Percentiles rank a stretch among this genome's conserved stretches.
Evolutionary conservation across 1,140 invertebrate genomes (phyloP).

Genomic region (Portunus trituberculatus): DNA sequence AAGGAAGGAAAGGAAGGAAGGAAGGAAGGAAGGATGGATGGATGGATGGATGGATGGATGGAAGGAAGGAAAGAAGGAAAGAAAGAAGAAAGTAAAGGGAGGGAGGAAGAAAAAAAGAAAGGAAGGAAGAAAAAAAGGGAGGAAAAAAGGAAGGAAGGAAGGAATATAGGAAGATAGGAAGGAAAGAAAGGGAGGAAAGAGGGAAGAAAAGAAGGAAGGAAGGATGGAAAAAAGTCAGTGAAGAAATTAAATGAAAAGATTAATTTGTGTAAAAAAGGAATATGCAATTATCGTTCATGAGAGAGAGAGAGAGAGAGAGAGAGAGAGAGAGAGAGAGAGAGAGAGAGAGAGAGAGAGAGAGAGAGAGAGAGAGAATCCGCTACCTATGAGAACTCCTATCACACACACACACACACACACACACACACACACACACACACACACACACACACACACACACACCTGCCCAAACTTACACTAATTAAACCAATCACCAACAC

Average conservation of each 20-base stretch:
- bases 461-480: too few species aligned
- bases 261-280: too few species aligned
- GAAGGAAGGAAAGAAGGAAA: background rate
- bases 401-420: conserved; percentile 30
- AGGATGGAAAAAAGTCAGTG: background rate
- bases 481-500: background rate
- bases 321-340: background rate
- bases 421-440: conserved; percentile 48
- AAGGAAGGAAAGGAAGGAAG: background rate
- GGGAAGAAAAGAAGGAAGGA: background rate
- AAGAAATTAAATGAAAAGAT: too few species aligned
- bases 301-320: conserved; percentile 30
- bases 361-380: background rate
- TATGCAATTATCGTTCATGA: background rate
- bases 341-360: background rate
- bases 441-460: conserved; percentile 35
- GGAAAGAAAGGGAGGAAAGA: background rate
- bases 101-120: too few species aligned
- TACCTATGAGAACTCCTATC: background rate
- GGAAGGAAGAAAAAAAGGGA: too few species aligned
- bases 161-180: background rate
- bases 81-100: background rate
- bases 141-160: background rate
- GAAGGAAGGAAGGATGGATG: background rate
- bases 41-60: background rate